phyloP scores from a whole-genome alignment of 1,140 invertebrate species.

The Phocides pigmalion region DNA sequence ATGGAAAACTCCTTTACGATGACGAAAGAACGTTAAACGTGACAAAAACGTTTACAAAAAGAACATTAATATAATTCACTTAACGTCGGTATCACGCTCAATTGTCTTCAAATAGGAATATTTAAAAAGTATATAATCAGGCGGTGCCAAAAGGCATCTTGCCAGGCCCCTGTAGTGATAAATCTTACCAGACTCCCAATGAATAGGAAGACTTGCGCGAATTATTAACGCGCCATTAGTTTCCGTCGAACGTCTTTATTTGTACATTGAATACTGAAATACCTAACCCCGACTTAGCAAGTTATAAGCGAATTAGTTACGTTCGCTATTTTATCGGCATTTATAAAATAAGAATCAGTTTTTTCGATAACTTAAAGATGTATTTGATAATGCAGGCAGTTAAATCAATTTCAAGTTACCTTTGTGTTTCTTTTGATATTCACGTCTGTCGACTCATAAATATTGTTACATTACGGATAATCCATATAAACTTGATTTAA shows the following conservation, averaged over 20 bases:
- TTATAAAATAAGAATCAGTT: too few relatives aligned
- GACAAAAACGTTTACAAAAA: too few relatives aligned
- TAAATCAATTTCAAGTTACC: too few relatives aligned
- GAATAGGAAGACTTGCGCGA: conserved; percentile 68
- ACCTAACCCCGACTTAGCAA: conserved; percentile 39
- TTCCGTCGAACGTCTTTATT: conserved; percentile 68
- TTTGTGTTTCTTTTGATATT: too few relatives aligned
- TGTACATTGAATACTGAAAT: conserved; percentile 52
- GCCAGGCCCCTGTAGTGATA: conserved; percentile 75
- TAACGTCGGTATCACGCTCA: conserved; percentile 5
- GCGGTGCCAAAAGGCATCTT: conserved; percentile 73
- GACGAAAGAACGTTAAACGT: too few relatives aligned
- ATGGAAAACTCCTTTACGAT: too few relatives aligned
- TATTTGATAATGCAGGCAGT: too few relatives aligned
- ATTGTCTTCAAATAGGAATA: conserved; percentile 25
- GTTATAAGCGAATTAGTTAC: conserved; percentile 10
- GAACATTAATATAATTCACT: background rate
- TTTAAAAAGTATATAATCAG: conserved; percentile 69
- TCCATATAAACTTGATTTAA: too few relatives aligned
- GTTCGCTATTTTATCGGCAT: background rate
- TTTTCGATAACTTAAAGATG: too few relatives aligned
- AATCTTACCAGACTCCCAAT: conserved; percentile 72
- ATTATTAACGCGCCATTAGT: conserved; percentile 79
- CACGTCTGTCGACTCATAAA: too few relatives aligned
- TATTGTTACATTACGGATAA: too few relatives aligned